A percentile compares a stretch with the other conserved stretches of the same genome.
phyloP scores from a whole-genome alignment of 1,140 invertebrate genomes.

The Listronotus oregonensis region DNA sequence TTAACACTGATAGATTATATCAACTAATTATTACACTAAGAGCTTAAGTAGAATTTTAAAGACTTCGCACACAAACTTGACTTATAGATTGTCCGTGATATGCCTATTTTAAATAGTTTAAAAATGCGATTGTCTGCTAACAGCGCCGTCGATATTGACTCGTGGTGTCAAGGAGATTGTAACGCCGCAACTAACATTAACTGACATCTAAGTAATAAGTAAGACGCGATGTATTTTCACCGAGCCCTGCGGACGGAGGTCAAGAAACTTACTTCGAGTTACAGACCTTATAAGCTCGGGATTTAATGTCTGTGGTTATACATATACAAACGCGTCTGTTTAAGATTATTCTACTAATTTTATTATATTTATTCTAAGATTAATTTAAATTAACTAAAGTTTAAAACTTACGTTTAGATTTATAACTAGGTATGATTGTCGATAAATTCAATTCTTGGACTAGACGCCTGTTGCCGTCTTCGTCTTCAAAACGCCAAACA shows the following conservation, averaged over 20 bases:
- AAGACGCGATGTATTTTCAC: conserved; percentile 11
- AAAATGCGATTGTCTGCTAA: conserved; percentile 31
- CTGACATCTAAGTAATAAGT: conserved; percentile 18
- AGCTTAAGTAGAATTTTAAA: conserved; percentile 3
- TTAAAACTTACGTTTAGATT: conserved; percentile 32
- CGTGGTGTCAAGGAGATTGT: conserved; percentile 23
- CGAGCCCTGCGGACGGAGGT: conserved; percentile 33
- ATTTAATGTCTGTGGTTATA: conserved; percentile 17
- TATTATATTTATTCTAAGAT: conserved; percentile 35
- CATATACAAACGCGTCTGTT: conserved; percentile 19
- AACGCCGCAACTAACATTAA: conserved; percentile 24
- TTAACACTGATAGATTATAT: conserved; percentile 8
- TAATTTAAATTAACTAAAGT: conserved; percentile 39
- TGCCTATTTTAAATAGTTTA: conserved; percentile 3
- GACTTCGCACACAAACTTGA: conserved; percentile 31
- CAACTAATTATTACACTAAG: neutral
- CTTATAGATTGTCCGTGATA: conserved; percentile 24
- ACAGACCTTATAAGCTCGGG: conserved; percentile 21
- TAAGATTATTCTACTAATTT: conserved; percentile 24
- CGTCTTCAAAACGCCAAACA: conserved; percentile 53
- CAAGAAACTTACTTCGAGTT: conserved; percentile 28
- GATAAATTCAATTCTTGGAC: conserved; percentile 57
- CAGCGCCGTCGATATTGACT: conserved; percentile 23
- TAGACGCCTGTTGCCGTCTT: conserved; percentile 53
- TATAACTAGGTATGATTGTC: conserved; percentile 52